Evolutionary conservation across 2,797 vertebrate genomes (phyloP).

Genomic region (Crax fasciolata): DNA sequence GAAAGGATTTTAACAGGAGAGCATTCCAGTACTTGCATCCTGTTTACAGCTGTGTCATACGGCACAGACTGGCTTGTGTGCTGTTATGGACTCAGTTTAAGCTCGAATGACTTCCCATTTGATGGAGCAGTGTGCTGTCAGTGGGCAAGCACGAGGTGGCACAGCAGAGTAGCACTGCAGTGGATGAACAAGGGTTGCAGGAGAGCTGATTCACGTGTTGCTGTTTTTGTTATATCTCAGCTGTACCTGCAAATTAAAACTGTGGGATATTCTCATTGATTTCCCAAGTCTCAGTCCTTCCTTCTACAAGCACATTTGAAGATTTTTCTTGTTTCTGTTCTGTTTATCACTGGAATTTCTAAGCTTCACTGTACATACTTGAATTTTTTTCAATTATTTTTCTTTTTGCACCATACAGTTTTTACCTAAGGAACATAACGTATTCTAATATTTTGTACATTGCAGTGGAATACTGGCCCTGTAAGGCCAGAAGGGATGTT

Average conservation of each 20-base stretch:
- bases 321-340: not conserved
- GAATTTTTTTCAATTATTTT: not conserved
- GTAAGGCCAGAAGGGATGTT: constrained; percentile 8
- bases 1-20: not conserved
- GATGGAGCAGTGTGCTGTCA: not conserved
- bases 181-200: not conserved
- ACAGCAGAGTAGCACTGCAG: not conserved
- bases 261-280: not conserved
- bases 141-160: not conserved
- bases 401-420: not conserved
- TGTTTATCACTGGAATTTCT: not conserved
- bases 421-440: not conserved
- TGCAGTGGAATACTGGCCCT: not conserved
- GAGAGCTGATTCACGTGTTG: not conserved
- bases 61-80: accelerated
- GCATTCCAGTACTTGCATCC: accelerated
- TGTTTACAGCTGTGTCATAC: not conserved
- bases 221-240: not conserved
- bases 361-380: not conserved
- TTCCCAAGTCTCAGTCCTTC: not conserved
- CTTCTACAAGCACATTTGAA: not conserved
- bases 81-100: too few species aligned
- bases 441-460: not conserved
- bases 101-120: accelerated
- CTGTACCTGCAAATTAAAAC: not conserved